Percentiles rank a stretch among this genome's conserved stretches.
Conservation (phyloP, 2,888 invertebrate species). For the Nematopogon swammerdamellus region DNA sequence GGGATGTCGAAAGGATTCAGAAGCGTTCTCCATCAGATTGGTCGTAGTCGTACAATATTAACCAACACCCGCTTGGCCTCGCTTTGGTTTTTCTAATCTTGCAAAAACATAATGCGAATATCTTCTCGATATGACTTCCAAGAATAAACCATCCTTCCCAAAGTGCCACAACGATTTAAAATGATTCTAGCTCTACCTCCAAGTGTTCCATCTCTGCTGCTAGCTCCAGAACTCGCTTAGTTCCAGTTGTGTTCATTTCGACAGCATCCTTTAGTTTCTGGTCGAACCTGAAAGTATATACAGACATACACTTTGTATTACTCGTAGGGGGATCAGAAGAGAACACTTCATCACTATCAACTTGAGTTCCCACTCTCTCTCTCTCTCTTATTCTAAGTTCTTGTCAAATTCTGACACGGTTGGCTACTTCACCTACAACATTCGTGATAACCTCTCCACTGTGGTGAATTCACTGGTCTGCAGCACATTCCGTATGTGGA, state of each 20-base stretch:
- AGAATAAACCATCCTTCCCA: no score
- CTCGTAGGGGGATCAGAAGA: constrained; percentile 1
- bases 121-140: no score
- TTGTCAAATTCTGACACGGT: constrained; percentile 7
- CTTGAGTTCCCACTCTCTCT: constrained; percentile 7
- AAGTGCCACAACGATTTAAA: no score
- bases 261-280: constrained; percentile 79
- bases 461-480: no score
- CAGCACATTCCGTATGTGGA: no score
- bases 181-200: constrained; percentile 45
- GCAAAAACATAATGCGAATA: no score
- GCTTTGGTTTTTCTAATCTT: no score
- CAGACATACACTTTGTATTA: constrained; percentile 24
- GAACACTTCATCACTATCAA: constrained; percentile 3
- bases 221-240: constrained; percentile 70
- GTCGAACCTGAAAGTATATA: constrained; percentile 79
- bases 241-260: constrained; percentile 81
- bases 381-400: constrained; percentile 9
- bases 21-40: no score
- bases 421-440: no score
- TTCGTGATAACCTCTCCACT: constrained; percentile 5
- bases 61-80: no score
- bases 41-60: no score
- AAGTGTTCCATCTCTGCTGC: constrained; percentile 70
- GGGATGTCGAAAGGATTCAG: no score